A percentile compares a stretch with the other conserved stretches of the same genome.
Conservation (phyloP, 2,888 invertebrate species). For the Drosophila meridionalis region DNA sequence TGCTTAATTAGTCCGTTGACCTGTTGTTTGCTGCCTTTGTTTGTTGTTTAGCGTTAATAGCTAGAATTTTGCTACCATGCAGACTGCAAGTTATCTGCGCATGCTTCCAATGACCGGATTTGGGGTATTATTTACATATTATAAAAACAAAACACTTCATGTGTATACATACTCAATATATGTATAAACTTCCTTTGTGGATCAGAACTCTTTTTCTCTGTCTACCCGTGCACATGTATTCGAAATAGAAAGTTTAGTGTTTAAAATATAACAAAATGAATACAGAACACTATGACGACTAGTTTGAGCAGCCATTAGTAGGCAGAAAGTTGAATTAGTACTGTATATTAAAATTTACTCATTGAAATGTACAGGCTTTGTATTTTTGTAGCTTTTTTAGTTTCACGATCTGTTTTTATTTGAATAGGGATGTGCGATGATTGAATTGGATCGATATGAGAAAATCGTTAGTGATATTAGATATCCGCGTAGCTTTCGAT, state of each 20-base stretch:
- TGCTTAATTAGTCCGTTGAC: constrained; percentile 49
- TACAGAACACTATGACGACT: no score
- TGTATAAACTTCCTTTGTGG: neutral
- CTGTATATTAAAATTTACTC: neutral
- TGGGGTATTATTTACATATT: neutral
- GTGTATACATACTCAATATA: neutral
- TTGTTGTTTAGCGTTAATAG: constrained; percentile 4
- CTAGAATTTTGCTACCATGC: constrained; percentile 19
- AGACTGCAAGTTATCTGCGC: constrained; percentile 25
- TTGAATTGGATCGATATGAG: neutral
- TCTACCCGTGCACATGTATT: no score
- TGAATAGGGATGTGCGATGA: neutral
- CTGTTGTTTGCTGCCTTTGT: constrained; percentile 52
- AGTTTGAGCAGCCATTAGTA: no score
- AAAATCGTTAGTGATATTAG: neutral
- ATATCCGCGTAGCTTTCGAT: neutral
- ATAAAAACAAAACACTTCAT: neutral
- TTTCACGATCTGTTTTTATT: neutral
- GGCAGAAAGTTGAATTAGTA: no score
- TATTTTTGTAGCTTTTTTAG: neutral
- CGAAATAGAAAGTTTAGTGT: no score
- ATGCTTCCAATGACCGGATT: constrained; percentile 13
- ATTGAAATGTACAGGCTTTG: neutral
- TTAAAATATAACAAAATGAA: no score
- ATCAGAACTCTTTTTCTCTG: neutral